Evolutionary conservation across 2,797 vertebrate species (phyloP).

Genomic region (Pseudochirops corinnae): DNA sequence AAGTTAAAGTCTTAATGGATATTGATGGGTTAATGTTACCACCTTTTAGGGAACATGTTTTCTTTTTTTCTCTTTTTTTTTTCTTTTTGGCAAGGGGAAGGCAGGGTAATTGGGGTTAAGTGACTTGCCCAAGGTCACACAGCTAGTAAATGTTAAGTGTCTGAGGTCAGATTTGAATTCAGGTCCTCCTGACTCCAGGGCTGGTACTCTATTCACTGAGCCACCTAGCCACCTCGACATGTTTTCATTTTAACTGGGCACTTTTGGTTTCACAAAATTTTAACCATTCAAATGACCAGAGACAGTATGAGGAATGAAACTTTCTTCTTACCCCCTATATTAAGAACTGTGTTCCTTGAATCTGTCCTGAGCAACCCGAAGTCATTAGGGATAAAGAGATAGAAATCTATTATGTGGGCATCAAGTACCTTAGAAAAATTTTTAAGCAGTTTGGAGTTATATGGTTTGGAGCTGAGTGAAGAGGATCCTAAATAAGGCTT

Average conservation of each 20-base stretch:
- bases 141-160: too few species aligned
- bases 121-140: too few species aligned
- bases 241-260: neutral
- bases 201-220: too few species aligned
- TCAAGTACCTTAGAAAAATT: neutral
- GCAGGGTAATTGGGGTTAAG: too few species aligned
- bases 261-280: neutral
- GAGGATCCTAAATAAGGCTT: neutral
- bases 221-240: too few species aligned
- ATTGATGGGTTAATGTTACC: neutral
- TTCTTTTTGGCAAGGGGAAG: too few species aligned
- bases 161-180: too few species aligned
- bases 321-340: neutral
- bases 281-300: neutral
- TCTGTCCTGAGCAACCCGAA: neutral
- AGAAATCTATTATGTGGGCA: neutral
- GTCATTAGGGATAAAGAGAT: neutral
- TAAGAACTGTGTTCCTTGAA: neutral
- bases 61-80: neutral
- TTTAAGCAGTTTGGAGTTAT: neutral
- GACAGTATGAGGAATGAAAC: neutral
- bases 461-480: neutral
- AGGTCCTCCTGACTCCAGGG: too few species aligned
- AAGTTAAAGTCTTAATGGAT: neutral
- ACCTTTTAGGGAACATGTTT: neutral